Base-by-base conservation (phyloP, 2,888 invertebrate species). In the Eilema depressum region DNA sequence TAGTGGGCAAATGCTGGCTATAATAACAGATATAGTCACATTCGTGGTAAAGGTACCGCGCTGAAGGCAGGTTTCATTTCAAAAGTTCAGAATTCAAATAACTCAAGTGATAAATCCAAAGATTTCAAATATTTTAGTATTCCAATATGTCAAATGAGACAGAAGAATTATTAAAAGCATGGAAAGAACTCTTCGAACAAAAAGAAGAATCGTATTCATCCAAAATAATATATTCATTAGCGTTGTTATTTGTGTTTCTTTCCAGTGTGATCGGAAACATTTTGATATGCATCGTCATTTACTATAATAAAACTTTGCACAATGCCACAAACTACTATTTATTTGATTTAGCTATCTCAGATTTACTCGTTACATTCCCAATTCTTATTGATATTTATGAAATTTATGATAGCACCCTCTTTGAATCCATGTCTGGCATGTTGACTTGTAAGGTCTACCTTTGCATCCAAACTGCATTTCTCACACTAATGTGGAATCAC, bases 291-390 rank as follows among this genome's bases (percentile, higher is more conserved):
- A 75, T 94, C 84, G 86, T 96, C 81, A 86, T 94, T 69, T 92
- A 91, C 80, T 86, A 81, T 60, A 92, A 93, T 73, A 91, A 81
- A 67, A 89, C 86, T 26, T 92, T 93, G 93, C 93, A 92, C 70
- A 93, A 93, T 0, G 91, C 90, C 0, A 94, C 92, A 23, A 94
- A 94, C 75, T 93, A 86, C 70, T 94, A 94, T 74, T 81, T 94
- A 2, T 92, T 94, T 71, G 89, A 93, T 76, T 82, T 94, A 73
- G 94, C 94, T 0, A 83, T 92, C 4, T 91, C 93, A 0, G 94
- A 94, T 73, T 75, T 92, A n/a, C 76, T 93, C 0, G 88, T 91
- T 0, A 86, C 92, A 0, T 86, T 92, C 23, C 89, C 89, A 0
- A 90, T 93, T 33, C 66, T 91, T 33, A 64, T 92, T 1, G 90